phyloP scores from a whole-genome alignment of 1,140 invertebrate species.

The Steinernema feltiae region DNA sequence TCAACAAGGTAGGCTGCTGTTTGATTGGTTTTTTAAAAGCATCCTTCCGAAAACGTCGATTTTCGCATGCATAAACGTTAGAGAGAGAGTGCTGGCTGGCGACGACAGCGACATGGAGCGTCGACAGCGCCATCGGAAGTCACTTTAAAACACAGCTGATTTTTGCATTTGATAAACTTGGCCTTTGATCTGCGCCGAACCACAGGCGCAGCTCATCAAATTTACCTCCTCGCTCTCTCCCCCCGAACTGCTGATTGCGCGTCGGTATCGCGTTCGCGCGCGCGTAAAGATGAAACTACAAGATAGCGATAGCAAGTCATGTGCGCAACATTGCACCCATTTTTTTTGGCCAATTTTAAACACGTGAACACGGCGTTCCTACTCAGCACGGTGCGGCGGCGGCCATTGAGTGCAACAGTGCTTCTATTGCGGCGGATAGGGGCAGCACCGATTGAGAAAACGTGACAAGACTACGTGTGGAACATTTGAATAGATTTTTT shows the following conservation, averaged over 20 bases:
- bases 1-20: not conserved
- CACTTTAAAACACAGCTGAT: not conserved
- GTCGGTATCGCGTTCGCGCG: not conserved
- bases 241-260: too few species aligned
- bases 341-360: not conserved
- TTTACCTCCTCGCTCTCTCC: too few species aligned
- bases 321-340: not conserved
- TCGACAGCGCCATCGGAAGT: too few species aligned
- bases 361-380: not conserved
- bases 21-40: not conserved
- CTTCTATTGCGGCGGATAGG: too few species aligned
- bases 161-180: not conserved
- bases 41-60: not conserved
- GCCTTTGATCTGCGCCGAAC: slow-evolving; percentile 9
- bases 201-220: not conserved
- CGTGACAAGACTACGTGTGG: too few species aligned
- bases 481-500: too few species aligned
- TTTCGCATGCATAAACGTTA: not conserved
- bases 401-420: too few species aligned
- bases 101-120: too few species aligned
- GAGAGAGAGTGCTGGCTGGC: too few species aligned
- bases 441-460: too few species aligned
- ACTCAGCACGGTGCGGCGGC: too few species aligned
- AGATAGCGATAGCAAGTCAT: not conserved
- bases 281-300: not conserved